These are phyloP conservation scores for Rhingia campestris DNA, from an alignment of 2,888 invertebrate species.

Conservation along the genomic window DNA sequence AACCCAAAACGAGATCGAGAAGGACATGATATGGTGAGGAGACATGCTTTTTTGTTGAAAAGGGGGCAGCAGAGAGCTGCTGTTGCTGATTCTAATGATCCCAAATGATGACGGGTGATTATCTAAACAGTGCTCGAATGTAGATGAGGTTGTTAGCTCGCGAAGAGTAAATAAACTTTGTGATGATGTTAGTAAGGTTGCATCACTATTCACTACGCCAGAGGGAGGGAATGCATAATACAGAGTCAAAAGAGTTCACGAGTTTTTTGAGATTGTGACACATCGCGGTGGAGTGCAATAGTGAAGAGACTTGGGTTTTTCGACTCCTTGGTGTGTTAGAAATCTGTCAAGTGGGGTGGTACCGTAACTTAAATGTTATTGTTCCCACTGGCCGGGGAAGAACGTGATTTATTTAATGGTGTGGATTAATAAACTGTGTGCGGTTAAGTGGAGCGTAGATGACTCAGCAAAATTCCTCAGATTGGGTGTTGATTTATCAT, in stretches of 20 bases:
- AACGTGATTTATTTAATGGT: constrained; percentile 59
- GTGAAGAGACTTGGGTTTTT: constrained; percentile 32
- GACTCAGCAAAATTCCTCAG: constrained; percentile 58
- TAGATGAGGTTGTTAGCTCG: constrained; percentile 52
- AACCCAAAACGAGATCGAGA: constrained; percentile 71
- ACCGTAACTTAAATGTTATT: constrained; percentile 51
- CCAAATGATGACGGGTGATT: constrained; percentile 66
- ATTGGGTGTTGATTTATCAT: constrained; percentile 63
- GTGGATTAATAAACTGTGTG: constrained; percentile 35
- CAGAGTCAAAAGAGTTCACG: constrained; percentile 61
- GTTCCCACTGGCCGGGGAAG: constrained; percentile 41
- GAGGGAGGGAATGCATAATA: constrained; percentile 54
- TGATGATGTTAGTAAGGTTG: constrained; percentile 20
- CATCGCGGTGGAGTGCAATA: constrained; percentile 45
- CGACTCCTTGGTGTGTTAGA: constrained; percentile 57
- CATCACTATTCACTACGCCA: constrained; percentile 15
- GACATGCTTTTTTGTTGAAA: constrained; percentile 35
- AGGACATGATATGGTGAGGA: constrained; percentile 62
- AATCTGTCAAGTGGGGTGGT: constrained; percentile 46
- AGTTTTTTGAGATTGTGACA: constrained; percentile 48
- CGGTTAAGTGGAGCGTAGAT: constrained; percentile 55
- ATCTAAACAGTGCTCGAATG: constrained; percentile 61
- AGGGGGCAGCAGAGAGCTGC: neutral
- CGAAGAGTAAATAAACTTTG: constrained; percentile 42
- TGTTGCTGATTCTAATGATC: constrained; percentile 63